These are phyloP conservation scores for Diploscapter pachys DNA, from an alignment of 1,140 invertebrate genomes.

Conservation along the genomic window DNA sequence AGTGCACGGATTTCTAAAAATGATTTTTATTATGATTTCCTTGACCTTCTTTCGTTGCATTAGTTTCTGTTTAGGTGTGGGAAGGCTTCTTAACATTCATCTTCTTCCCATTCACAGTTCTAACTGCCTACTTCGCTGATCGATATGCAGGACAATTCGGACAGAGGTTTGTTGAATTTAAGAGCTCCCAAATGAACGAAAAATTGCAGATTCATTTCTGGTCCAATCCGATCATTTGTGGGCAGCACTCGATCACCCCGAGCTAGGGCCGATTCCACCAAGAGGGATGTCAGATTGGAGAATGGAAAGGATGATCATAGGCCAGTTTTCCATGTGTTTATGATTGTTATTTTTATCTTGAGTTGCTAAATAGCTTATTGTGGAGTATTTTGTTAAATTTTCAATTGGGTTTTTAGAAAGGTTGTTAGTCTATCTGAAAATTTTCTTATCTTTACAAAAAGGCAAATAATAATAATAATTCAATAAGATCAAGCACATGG, in stretches of 20 bases:
- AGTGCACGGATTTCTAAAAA: no score
- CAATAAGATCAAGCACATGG: no score
- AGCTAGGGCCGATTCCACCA: constrained; percentile 31
- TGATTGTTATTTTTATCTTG: no score
- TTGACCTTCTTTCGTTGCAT: no score
- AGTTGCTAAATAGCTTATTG: no score
- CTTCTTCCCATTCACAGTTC: constrained; percentile 65
- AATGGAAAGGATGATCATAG: constrained; percentile 32
- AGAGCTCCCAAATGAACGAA: not conserved
- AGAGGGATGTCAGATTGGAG: constrained; percentile 44
- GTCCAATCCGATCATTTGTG: constrained; percentile 34
- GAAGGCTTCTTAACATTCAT: constrained; percentile 65
- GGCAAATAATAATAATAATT: no score
- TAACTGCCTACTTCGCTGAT: constrained; percentile 64
- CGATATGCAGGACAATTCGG: constrained; percentile 40
- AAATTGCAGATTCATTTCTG: constrained; percentile 29
- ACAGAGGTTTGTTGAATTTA: constrained; percentile 17
- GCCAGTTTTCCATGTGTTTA: no score
- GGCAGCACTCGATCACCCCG: constrained; percentile 24
- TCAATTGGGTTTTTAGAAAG: no score
- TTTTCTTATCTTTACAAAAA: no score
- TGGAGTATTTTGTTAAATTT: no score
- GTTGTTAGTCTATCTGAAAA: no score
- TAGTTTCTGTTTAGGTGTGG: constrained; percentile 59
- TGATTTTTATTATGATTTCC: no score